A percentile compares a stretch with the other conserved stretches of the same genome.
Conservation (phyloP, 2,888 invertebrate species). For the Horisme vitalbata region DNA sequence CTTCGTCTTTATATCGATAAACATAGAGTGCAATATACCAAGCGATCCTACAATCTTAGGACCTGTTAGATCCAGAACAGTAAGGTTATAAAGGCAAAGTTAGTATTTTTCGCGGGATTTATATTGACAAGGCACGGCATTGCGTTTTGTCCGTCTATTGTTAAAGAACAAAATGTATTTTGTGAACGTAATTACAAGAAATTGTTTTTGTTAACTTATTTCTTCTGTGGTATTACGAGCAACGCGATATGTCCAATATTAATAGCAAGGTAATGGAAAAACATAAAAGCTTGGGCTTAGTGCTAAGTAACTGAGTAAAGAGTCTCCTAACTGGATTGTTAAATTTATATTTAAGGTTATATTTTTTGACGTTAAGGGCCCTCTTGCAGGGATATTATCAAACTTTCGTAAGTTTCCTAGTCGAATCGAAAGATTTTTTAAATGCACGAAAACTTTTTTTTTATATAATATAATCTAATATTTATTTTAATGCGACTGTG, state of each 20-base stretch:
- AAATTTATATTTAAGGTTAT: too few species aligned
- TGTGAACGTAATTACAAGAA: constrained; percentile 47
- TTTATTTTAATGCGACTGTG: too few species aligned
- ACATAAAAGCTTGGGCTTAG: constrained; percentile 3
- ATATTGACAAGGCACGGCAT: constrained; percentile 71
- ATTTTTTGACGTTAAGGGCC: too few species aligned
- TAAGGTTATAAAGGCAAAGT: constrained; percentile 58
- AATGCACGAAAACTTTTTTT: too few species aligned
- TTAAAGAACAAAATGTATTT: constrained; percentile 52
- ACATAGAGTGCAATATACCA: background rate
- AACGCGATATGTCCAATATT: constrained; percentile 6
- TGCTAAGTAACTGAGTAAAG: too few species aligned
- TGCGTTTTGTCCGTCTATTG: constrained; percentile 65
- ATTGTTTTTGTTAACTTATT: constrained; percentile 6
- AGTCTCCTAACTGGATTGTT: too few species aligned
- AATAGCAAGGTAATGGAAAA: constrained; percentile 8
- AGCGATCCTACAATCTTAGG: background rate
- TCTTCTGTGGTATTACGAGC: constrained; percentile 7
- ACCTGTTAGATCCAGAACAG: background rate
- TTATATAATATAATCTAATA: too few species aligned
- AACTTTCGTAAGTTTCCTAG: too few species aligned
- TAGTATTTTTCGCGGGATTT: constrained; percentile 71
- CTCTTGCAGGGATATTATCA: too few species aligned
- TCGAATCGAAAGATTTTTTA: too few species aligned
- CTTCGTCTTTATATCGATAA: constrained; percentile 11